Conservation (phyloP, 37 sponge, comb jelly and placozoan genomes). For the Amphimedon queenslandica region DNA sequence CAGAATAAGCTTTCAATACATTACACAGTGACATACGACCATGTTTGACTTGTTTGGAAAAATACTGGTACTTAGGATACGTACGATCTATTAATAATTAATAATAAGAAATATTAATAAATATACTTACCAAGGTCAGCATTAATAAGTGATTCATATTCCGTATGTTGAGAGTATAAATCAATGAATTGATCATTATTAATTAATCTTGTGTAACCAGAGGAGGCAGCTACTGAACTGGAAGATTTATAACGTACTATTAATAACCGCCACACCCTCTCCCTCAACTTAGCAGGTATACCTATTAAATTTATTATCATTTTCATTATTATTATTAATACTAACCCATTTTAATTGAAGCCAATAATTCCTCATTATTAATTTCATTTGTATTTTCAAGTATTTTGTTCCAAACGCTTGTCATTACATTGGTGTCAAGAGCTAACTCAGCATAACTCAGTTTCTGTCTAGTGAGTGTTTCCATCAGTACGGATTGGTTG, state of each 20-base stretch:
- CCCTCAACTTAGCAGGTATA: slow-evolving; percentile 47
- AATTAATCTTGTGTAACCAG: neutral
- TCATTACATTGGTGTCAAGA: neutral
- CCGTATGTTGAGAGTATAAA: slow-evolving; percentile 25
- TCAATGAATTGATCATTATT: neutral
- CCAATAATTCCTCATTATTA: neutral
- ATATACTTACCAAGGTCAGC: slow-evolving; percentile 63
- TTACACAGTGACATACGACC: slow-evolving; percentile 63
- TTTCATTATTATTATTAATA: slow-evolving; percentile 6
- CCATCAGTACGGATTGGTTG: slow-evolving; percentile 17
- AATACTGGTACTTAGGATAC: slow-evolving; percentile 88
- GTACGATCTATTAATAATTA: slow-evolving; percentile 65
- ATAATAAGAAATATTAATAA: neutral
- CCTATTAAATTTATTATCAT: slow-evolving; percentile 51
- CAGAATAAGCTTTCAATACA: slow-evolving; percentile 82
- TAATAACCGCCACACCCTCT: slow-evolving; percentile 65
- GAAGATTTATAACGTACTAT: slow-evolving; percentile 1
- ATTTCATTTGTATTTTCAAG: slow-evolving; percentile 5
- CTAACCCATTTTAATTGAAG: slow-evolving; percentile 15
- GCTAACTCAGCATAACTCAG: slow-evolving; percentile 17
- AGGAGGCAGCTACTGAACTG: neutral
- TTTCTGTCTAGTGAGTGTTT: slow-evolving; percentile 7
- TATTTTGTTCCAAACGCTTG: slow-evolving; percentile 7
- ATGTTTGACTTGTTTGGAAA: slow-evolving; percentile 26
- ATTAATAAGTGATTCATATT: slow-evolving; percentile 51